Evolutionary conservation across 2,113 vertebrate species (phyloP), one percentile per base, ranked within the genome.

Genomic region (Channa argus): DNA sequence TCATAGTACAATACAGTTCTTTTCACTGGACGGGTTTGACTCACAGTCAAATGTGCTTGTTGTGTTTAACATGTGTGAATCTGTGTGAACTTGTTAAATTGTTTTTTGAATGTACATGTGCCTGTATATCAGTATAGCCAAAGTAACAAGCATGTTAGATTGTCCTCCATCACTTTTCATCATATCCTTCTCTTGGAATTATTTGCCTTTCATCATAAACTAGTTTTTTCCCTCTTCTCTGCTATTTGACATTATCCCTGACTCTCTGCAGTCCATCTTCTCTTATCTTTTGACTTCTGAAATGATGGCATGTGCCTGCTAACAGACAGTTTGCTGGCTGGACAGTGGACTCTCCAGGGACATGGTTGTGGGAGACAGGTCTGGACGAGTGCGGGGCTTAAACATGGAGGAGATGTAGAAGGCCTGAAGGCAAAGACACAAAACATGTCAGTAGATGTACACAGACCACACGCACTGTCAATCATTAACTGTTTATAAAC

Each of bases 371-470:
- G 87, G 84, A 11, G 89, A 88, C 76, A 79, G 39, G 67, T 91
- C 87, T 52, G 80, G 70, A 75, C 74, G 84, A 63, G 89, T 43
- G 36, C 87, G 86, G 14, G 73, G 87, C 66, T 91, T 94, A 80
- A 96, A 96, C 94, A 95, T 93, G 83, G 90, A 92, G 24, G 96
- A 95, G 84, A 96, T 93, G 82, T 92, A 89, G 88, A 96, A 95
- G 12, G 93, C 94, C 95, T 95, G 87, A 3, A 79, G 74, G 64
- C 58, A 84, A 37, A 79, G 73, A 86, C 65, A 66, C 43, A 75
- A 34, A 71, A 61, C 58, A 51, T 54, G 64, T 92, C 66, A 90
- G 76, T 39, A 60, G 52, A 83, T 36, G 63, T 61, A 77, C 37
- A 65, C 58, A 64, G 60, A 86, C 70, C 85, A 80, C 77, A 84